Base-by-base conservation (phyloP, 2,888 invertebrate genomes). In the Diabrotica balteata region DNA sequence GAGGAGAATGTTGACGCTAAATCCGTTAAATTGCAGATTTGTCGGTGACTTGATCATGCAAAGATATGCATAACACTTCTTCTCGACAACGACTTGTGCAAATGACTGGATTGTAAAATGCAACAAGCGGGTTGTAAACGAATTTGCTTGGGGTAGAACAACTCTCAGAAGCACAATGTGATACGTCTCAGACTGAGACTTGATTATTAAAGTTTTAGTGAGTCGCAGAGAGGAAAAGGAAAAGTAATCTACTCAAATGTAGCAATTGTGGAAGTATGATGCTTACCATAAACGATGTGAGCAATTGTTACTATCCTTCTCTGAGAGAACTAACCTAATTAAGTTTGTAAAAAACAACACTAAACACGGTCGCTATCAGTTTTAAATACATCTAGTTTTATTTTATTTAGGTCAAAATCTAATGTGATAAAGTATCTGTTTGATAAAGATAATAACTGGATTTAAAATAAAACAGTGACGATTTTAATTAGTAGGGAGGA, bases 111-210 rank as follows among this genome's bases (percentile, higher is more conserved):
- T 66, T 69, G 71, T 68, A 68, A 71, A 71, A 68, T 67, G 75
- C 74, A 76, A 72, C 75, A 76, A 76, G 75, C 76, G 72, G 73
- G 76, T 67, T 73, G 75, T 75, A 76, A 76, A 76, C 69, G 73
- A 73, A 76, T 73, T 70, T 72, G 63, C 71, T 70, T 60, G 70
- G 72, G 73, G 69, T 72, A 72, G 72, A 66, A 73, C 72, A 77
- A 75, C 75, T 76, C 79, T 78, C 79, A 71, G 75, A 77, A 75
- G 79, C 77, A 76, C 74, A 77, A 76, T 78, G 77, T 72, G 76
- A 76, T 77, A 77, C 66, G 66, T 69, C 66, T 72, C 72, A 78
- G 77, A 78, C 78, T 77, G 32, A 74, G 76, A 70, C 74, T 66
- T 76, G 78, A 78, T 77, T 79, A 77, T 79, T 77, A 74, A 77